Evolutionary conservation across 2,888 invertebrate genomes (phyloP), one percentile per base, ranked within the genome.

Genomic region (Tridacna gigas): DNA sequence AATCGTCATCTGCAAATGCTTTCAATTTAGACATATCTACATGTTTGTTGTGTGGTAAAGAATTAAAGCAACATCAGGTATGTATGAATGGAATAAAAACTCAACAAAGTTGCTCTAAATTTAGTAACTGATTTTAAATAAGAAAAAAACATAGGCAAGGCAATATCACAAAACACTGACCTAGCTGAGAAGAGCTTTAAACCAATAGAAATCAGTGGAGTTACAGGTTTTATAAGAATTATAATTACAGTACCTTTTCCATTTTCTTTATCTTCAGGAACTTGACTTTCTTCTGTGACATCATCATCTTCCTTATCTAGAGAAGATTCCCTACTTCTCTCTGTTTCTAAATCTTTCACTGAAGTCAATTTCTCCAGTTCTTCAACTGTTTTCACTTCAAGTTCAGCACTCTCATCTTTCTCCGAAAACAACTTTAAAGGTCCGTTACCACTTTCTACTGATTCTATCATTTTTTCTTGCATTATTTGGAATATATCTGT

Each of bases 391-490:
- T 51, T 60, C 22, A 66, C 69, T 13, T 65, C 65, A n/a, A 45
- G 15, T 20, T 20, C 56, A 22, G 26, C 56, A 9, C 25, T 37
- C 28, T 66, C 73, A 45, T 47, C 75, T 2, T 45, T 51, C 2
- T 76, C 47, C 4, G 47, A 22, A n/a, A 22, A 61, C 25, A 82
- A 66, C 20, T 45, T 45, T n/a, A 84, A 66, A 7, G 84, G 87
- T 60, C 74, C 79, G 25, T 77, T 73, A 0, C 66, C 66, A 74
- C 66, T 80, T 65, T 84, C 82, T 15, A 83, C 51, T 22, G 87
- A 78, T 26, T 84, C 84, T 13, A 80, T 76, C 78, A 83, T 80
- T 83, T 82, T 82, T n/a, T 71, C 74, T 26, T 87, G 79, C 79
- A 83, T 76, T 79, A 80, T 80, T 45, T 73, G 79, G 74, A 80